Evolutionary conservation across 2,888 invertebrate species (phyloP).

Genomic region (Teleiodes luculella): DNA sequence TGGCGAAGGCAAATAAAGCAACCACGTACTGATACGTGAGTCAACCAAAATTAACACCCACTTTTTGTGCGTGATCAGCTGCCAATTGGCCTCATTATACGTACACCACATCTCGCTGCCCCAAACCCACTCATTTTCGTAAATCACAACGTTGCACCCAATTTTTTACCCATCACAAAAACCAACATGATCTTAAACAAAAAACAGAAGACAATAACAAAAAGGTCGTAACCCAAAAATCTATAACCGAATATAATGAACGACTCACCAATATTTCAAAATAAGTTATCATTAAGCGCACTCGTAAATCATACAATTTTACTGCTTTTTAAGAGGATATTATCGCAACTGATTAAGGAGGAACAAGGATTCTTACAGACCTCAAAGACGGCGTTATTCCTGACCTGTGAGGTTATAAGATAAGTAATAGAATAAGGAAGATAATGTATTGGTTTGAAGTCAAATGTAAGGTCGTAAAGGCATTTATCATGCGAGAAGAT

Average conservation of each 20-base stretch:
- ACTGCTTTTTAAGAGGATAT: conserved; percentile 63
- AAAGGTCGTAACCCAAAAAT: conserved; percentile 9
- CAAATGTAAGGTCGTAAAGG: conserved; percentile 17
- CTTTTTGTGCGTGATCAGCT: not conserved
- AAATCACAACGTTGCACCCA: conserved; percentile 1
- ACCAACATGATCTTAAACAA: conserved; percentile 4
- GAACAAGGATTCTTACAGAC: conserved; percentile 40
- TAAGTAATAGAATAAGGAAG: conserved; percentile 44
- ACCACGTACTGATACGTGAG: not conserved
- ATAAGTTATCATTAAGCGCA: conserved; percentile 40
- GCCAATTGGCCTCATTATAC: conserved; percentile 2
- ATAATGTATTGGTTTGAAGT: conserved; percentile 31
- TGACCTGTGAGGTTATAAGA: conserved; percentile 52
- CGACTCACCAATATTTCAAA: conserved; percentile 32
- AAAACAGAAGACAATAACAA: conserved; percentile 11
- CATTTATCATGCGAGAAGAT: conserved; percentile 19
- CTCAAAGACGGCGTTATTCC: conserved; percentile 43
- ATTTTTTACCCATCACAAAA: not conserved
- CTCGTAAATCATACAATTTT: conserved; percentile 66
- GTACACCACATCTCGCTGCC: not conserved
- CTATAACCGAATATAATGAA: conserved; percentile 25
- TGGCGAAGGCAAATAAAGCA: not conserved
- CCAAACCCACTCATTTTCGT: not conserved
- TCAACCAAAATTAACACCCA: conserved; percentile 7
- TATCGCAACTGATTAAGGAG: conserved; percentile 59